Base-by-base conservation (phyloP, 2,797 vertebrate genomes). In the Microtus californicus region DNA sequence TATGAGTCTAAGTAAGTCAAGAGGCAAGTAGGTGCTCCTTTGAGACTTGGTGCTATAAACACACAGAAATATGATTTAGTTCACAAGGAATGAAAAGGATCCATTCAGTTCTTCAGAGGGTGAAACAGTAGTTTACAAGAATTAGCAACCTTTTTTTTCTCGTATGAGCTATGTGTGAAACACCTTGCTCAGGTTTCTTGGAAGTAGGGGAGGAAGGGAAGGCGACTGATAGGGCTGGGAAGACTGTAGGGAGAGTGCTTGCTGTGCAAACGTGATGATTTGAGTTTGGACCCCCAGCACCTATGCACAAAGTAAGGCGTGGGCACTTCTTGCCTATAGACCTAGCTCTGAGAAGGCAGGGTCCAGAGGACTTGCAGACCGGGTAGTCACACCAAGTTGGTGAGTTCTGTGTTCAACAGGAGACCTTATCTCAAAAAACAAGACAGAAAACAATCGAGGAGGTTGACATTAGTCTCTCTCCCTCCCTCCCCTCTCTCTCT, bases 11-110 rank as follows among this genome's bases (percentile, higher is more conserved):
- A 31, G 17, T 34, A 5, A 34, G 61, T 85, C 61, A 65, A 85
- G 29, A 13, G 59, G 61, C 40, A 45, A 65, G 59, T 99, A 98
- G 92, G 88, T 56, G 15, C 8, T 65, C 85, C 76, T 65, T 88
- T 91, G 83, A 48, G 43, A 25, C 6, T 83, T 63, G 31, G 51
- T 82, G 43, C 91, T 54, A 31, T 31, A 85, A 61, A 67, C 85
- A 73, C 19, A 73, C 71, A 92, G 79, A 89, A 45, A 92, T 61
- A 54, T 45, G 78, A 88, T 45, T 87, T 40, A 54, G 51, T 63
- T 63, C n/a, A 69, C 61, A 56, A 74, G 65, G 17, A 71, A 37
- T 34, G 19, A 48, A 83, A 83, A 94, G 67, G 31, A 79, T 54
- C 25, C 23, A 45, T 2, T 37, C 12, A 59, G 34, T 69, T 29